Conservation (phyloP, 2,888 invertebrate genomes). For the Malacosoma neustria region DNA sequence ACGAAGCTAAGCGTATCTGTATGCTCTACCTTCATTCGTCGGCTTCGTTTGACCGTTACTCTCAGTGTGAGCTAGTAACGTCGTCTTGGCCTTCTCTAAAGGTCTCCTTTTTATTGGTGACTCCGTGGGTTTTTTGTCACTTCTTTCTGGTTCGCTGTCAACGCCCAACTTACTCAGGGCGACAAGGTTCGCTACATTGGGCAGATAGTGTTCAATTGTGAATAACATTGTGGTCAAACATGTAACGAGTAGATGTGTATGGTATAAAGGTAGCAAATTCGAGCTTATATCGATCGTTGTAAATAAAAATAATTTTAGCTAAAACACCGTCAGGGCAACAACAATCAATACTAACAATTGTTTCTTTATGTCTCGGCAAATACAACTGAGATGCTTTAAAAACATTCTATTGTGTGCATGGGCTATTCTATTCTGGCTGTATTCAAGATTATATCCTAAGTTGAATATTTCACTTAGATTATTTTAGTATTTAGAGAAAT, state of each 20-base stretch:
- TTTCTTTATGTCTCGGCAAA: too few relatives aligned
- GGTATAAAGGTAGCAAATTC: not conserved
- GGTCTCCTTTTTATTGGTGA: conserved; percentile 62
- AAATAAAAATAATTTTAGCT: too few relatives aligned
- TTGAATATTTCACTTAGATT: too few relatives aligned
- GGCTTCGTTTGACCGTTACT: conserved; percentile 67
- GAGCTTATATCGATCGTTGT: too few relatives aligned
- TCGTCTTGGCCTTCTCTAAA: conserved; percentile 68
- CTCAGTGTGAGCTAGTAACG: conserved; percentile 64
- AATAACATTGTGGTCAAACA: conserved; percentile 2
- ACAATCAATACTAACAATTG: too few relatives aligned
- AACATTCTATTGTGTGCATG: too few relatives aligned
- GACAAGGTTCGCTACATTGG: conserved; percentile 66
- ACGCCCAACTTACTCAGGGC: conserved; percentile 73
- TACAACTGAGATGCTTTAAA: too few relatives aligned
- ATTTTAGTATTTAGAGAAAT: too few relatives aligned
- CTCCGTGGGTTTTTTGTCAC: conserved; percentile 59
- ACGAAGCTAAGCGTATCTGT: conserved; percentile 61
- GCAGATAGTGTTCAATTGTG: conserved; percentile 4
- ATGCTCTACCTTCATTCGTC: conserved; percentile 59
- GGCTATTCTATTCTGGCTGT: too few relatives aligned
- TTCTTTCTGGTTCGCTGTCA: conserved; percentile 57
- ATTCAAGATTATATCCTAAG: too few relatives aligned
- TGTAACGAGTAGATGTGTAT: not conserved
- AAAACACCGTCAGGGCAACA: too few relatives aligned